Base-by-base conservation (phyloP, 2,888 invertebrate genomes). In the Liposcelis brunnea region DNA sequence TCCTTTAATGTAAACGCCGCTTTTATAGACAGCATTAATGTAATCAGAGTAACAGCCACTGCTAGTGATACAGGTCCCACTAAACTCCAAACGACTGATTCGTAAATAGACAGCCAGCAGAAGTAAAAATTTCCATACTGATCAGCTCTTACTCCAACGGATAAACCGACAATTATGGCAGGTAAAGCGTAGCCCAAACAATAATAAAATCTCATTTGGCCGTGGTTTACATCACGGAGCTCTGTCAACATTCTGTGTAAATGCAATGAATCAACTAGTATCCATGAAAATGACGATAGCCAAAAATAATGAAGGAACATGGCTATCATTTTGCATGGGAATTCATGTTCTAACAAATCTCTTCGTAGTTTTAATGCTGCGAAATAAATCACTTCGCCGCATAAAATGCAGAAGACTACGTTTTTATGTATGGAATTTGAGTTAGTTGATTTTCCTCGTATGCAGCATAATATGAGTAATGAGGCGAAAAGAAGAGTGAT, bases 141-240 rank as follows among this genome's bases (percentile, higher is more conserved):
- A 56, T 93, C 90, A 32, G 90, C 90, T 46, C 90, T 74, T 1
- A 94, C 87, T 1, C 90, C 87, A 19, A 93, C 87, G 2, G 93
- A 83, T 16, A 95, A 68, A 31, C 89, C 89, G 1, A 94, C 86
- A 40, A 86, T 75, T 11, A 94, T 77, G 1, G 93, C 91, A 1
- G 95, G 94, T 49, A 84, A 75, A 46, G 85, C 93, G 61, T 93
- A 95, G 12, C 91, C 94, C 58, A 87, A 74, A 12, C 86, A 82
- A 55, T 90, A 86, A 61, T 89, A 94, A 60, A 93, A 89, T 48
- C 77, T 72, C 80, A 94, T 86, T 31, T 85, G 83, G 3, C 90
- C 94, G 61, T 91, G 89, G 69, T 95, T 94, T 42, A 95, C 90
- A 63, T 94, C 93, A 2, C 94, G 72, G 72, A 94, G 82, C 67